Percentiles rank a stretch among this genome's conserved stretches.
Evolutionary conservation across 2,113 vertebrate species (phyloP).

Genomic region (Melanostigma gelatinosum): DNA sequence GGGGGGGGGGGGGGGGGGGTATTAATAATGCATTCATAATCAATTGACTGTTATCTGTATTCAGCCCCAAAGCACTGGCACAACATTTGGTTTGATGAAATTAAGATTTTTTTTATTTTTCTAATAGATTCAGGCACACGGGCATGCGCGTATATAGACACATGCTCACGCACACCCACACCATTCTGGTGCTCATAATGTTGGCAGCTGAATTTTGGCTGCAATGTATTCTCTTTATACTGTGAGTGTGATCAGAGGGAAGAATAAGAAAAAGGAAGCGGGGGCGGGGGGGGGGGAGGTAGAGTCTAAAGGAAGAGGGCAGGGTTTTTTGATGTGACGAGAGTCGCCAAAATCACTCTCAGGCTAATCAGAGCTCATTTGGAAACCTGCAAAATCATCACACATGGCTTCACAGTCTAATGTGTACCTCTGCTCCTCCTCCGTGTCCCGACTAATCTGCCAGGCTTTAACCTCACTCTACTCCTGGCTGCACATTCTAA

Average conservation of each 20-base stretch:
- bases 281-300: not conserved
- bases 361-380: constrained; percentile 77
- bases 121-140: constrained; percentile 47
- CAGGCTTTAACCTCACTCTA: constrained; percentile 63
- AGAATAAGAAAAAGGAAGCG: constrained; percentile 33
- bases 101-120: constrained; percentile 56
- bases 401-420: constrained; percentile 76
- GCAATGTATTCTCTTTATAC: constrained; percentile 40
- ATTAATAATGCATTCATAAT: constrained; percentile 83
- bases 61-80: constrained; percentile 61
- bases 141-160: constrained; percentile 18
- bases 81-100: constrained; percentile 65
- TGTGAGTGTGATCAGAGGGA: constrained; percentile 41
- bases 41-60: constrained; percentile 78
- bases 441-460: constrained; percentile 64
- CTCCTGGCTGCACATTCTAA: constrained; percentile 69
- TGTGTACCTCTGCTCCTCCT: constrained; percentile 65
- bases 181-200: constrained; percentile 41
- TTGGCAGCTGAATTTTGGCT: constrained; percentile 49
- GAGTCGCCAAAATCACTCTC: constrained; percentile 80
- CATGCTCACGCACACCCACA: constrained; percentile 40
- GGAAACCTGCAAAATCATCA: constrained; percentile 76
- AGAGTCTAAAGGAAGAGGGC: constrained; percentile 40
- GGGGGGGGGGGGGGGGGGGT: constrained; percentile 36
- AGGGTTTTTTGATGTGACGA: constrained; percentile 63